Percentiles rank a stretch among this genome's conserved stretches.
These are phyloP conservation scores for Enteromius thamalakanensis DNA, from an alignment of 2,797 vertebrate species.

Conservation along the genomic window DNA sequence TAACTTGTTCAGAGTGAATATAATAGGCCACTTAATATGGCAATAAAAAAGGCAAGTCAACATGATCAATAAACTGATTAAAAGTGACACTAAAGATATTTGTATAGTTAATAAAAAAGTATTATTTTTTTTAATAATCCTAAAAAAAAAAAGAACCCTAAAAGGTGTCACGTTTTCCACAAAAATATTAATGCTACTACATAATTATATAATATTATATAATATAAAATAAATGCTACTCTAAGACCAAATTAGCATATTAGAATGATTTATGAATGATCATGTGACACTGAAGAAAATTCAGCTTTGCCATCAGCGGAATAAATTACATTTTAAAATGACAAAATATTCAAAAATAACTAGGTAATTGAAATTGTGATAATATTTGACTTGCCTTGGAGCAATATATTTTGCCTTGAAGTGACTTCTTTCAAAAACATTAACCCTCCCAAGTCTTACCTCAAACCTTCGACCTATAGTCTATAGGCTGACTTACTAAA, in stretches of 20 bases:
- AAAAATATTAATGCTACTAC: neutral
- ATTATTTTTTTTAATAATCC: neutral
- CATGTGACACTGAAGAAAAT: conserved; percentile 1
- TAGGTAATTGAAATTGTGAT: neutral
- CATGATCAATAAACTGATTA: neutral
- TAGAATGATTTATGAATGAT: neutral
- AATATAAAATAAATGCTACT: neutral
- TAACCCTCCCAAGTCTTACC: too few relatives aligned
- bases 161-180: neutral
- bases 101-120: neutral
- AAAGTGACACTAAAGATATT: neutral
- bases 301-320: neutral
- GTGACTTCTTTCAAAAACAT: neutral
- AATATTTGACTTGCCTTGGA: neutral
- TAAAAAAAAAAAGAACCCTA: neutral
- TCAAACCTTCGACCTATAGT: neutral
- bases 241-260: neutral
- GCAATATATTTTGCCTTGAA: neutral
- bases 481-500: neutral
- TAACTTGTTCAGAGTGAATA: neutral
- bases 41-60: neutral
- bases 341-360: neutral
- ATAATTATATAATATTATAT: too few relatives aligned
- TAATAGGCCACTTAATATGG: neutral
- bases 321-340: neutral